Evolutionary conservation across 2,113 vertebrate genomes (phyloP), one percentile per base, ranked within the genome.

Genomic region (Formicarius rufipectus): DNA sequence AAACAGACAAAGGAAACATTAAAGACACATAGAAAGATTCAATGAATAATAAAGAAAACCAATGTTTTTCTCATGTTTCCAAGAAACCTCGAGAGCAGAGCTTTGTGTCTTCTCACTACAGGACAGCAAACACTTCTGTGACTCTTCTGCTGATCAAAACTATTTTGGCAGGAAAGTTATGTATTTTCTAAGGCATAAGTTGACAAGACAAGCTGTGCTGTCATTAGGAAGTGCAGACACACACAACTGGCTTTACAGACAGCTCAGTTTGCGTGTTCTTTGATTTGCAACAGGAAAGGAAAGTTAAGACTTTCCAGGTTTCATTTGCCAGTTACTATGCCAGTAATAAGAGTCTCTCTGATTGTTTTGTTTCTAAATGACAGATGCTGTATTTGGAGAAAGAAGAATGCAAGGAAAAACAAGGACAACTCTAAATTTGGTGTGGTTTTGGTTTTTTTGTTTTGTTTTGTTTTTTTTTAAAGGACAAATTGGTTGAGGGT

Each of bases 11-110:
- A 24, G 27, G 42, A 84, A 84, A 39, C 30, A 24, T 19, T 25
- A 14, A 40, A 80, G 76, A 40, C 39, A 86, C 91, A 88, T 25
- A 80, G 58, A 33, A 56, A 90, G 68, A 78, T 80, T 79, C 73
- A 93, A 62, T 95, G n/a, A n/a, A n/a, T n/a, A 92, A 82, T 75
- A 89, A 87, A 84, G 76, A 88, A 86, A 80, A 87, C 66, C 10
- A 6, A 55, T 67, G 28, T 53, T 92, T 93, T 89, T 49, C 60
- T 93, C 60, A 3, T 81, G 44, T 58, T 93, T 81, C 68, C 23
- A 6, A 45, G 53, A 77, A 94, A 17, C 42, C 44, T 71, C 42
- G 59, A 67, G 20, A 93, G 52, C 67, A 94, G 75, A 87, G 52
- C 50, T 90, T 88, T 7, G 2, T 80, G 19, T 77, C 72, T 76